Conservation (phyloP, 2,113 vertebrate genomes). For the Oceanites oceanicus region DNA sequence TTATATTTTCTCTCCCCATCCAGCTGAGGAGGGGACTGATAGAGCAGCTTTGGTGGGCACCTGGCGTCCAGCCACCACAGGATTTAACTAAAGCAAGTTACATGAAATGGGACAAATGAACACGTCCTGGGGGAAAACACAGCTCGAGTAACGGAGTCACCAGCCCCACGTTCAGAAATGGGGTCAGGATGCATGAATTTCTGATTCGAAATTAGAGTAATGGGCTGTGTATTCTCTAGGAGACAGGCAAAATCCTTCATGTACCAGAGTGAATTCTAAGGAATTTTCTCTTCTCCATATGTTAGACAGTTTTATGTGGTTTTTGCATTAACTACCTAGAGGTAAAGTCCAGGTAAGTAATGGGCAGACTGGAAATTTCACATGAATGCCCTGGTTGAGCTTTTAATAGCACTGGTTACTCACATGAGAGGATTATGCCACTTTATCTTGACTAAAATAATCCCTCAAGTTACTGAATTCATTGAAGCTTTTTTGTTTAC, state of each 20-base stretch:
- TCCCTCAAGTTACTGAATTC: not conserved
- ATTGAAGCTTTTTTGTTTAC: not conserved
- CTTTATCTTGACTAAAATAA: not conserved
- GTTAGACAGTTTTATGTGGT: accelerated
- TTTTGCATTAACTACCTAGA: not conserved
- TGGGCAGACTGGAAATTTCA: not conserved
- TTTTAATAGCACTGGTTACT: not conserved
- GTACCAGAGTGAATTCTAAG: not conserved
- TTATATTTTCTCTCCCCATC: too few species aligned
- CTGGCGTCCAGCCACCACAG: not conserved
- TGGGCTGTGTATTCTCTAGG: too few species aligned
- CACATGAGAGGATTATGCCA: not conserved
- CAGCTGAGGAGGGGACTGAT: too few species aligned
- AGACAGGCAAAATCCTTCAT: not conserved
- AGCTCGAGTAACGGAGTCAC: not conserved
- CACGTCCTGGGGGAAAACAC: not conserved
- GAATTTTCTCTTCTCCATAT: not conserved
- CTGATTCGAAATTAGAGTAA: not conserved
- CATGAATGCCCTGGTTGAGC: not conserved
- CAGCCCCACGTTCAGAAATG: not conserved
- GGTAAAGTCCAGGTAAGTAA: not conserved
- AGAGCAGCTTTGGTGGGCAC: too few species aligned
- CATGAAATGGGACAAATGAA: not conserved
- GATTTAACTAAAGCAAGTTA: not conserved
- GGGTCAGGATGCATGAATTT: not conserved